These are phyloP conservation scores for Alloscopus bannaensis DNA, from an alignment of 2,888 invertebrate species.

Conservation along the genomic window DNA sequence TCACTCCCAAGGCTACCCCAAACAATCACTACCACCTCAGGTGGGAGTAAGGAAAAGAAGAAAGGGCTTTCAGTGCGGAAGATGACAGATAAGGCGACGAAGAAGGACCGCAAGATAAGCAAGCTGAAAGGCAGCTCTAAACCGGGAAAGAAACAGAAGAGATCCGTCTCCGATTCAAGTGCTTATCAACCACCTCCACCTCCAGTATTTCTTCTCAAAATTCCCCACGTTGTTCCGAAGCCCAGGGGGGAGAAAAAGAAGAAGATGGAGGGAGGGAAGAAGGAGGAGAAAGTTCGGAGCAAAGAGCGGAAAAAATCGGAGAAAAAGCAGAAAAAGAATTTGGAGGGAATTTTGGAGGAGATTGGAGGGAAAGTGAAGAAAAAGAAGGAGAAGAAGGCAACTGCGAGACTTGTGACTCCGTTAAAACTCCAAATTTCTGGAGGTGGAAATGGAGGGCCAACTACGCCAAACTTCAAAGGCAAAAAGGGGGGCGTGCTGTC, in stretches of 20 bases:
- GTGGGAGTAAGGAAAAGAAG: conserved; percentile 10
- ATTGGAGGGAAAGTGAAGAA: conserved; percentile 14
- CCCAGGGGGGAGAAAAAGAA: conserved; percentile 23
- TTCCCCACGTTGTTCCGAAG: conserved; percentile 60
- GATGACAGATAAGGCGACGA: conserved; percentile 52
- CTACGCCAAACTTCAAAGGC: background rate
- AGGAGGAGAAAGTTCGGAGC: background rate
- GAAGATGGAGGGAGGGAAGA: conserved; percentile 6
- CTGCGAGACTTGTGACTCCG: conserved; percentile 15
- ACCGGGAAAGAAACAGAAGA: conserved; percentile 51
- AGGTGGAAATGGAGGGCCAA: background rate
- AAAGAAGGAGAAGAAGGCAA: conserved; percentile 21
- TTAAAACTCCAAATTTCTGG: conserved; percentile 11
- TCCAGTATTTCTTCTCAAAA: conserved; percentile 63
- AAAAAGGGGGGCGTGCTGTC: conserved; percentile 7
- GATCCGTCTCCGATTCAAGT: conserved; percentile 41
- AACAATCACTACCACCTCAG: background rate
- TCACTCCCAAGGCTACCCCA: background rate
- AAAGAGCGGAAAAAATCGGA: conserved; percentile 22
- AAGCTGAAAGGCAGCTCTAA: conserved; percentile 30
- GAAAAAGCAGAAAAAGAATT: conserved; percentile 19
- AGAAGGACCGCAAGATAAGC: no score
- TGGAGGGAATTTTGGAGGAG: conserved; percentile 9
- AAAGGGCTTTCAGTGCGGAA: conserved; percentile 4
- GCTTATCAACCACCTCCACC: conserved; percentile 36